Evolutionary conservation across 2,113 vertebrate species (phyloP).

Genomic region (Pholis gunnellus): DNA sequence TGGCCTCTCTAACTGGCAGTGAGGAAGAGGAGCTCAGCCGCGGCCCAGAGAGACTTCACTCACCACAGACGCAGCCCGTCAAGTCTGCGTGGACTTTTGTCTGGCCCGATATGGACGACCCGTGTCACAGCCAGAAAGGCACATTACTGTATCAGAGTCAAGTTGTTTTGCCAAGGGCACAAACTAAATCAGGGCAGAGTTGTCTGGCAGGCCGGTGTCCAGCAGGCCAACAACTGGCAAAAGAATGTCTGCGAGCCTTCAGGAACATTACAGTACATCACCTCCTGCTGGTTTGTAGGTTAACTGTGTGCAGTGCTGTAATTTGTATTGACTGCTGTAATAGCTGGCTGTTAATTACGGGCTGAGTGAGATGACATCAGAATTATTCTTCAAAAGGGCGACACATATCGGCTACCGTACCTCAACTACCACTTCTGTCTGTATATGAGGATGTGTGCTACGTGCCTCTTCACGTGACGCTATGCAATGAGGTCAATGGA

Average conservation of each 20-base stretch:
- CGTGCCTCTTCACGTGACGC: neutral
- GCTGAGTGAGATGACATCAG: neutral
- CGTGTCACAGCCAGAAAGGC: conserved; percentile 51
- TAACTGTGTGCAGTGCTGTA: neutral
- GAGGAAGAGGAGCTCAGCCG: conserved; percentile 55
- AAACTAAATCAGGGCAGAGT: conserved; percentile 41
- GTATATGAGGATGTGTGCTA: neutral
- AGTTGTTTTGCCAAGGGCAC: conserved; percentile 51
- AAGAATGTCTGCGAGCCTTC: neutral
- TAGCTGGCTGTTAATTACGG: neutral
- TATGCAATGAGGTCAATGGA: neutral
- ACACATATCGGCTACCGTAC: neutral
- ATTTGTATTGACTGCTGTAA: neutral
- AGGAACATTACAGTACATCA: neutral
- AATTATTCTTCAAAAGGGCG: neutral
- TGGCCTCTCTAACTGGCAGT: conserved; percentile 62
- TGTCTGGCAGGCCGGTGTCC: conserved; percentile 26
- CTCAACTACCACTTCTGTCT: neutral
- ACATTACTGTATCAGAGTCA: conserved; percentile 29
- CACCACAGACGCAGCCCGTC: conserved; percentile 31
- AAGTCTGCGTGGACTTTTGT: conserved; percentile 44
- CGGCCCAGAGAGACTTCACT: conserved; percentile 42
- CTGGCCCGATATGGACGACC: conserved; percentile 50
- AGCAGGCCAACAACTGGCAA: neutral
- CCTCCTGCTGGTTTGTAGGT: neutral